Percentiles rank a stretch among this genome's conserved stretches.
Conservation (phyloP, 2,888 invertebrate genomes). For the Sepioteuthis lessoniana region DNA sequence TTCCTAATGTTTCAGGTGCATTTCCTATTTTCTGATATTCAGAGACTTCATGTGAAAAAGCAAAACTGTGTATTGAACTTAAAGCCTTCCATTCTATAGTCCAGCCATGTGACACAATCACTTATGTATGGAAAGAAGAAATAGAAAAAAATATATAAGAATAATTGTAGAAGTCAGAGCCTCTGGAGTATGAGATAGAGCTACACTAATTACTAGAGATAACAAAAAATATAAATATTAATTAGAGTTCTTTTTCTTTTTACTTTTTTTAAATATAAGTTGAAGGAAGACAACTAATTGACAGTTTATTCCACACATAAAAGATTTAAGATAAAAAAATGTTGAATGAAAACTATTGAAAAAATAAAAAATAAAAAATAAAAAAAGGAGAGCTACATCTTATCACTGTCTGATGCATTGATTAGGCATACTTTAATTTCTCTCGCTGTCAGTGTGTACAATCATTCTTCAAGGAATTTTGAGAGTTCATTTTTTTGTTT, state of each 20-base stretch:
- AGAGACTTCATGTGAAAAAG: too few relatives aligned
- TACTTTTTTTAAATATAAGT: neutral
- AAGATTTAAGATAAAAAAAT: neutral
- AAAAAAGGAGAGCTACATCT: neutral
- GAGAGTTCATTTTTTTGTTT: too few relatives aligned
- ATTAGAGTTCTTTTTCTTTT: neutral
- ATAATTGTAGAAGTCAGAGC: neutral
- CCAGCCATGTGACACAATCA: neutral
- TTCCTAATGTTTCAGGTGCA: too few relatives aligned
- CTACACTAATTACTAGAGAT: neutral
- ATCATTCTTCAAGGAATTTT: neutral
- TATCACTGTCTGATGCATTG: neutral
- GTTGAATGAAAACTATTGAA: neutral
- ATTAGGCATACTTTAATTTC: neutral
- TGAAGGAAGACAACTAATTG: neutral
- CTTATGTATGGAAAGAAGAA: neutral
- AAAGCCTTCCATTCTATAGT: too few relatives aligned
- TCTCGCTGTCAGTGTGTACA: neutral
- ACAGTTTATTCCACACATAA: neutral
- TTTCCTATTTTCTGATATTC: too few relatives aligned
- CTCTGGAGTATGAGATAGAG: neutral
- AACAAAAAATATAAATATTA: slow-evolving; percentile 3
- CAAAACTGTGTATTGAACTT: too few relatives aligned
- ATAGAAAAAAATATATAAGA: neutral
- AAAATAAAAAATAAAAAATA: neutral